These are phyloP conservation scores for Passer domesticus DNA, from an alignment of 2,113 vertebrate species.

Conservation along the genomic window DNA sequence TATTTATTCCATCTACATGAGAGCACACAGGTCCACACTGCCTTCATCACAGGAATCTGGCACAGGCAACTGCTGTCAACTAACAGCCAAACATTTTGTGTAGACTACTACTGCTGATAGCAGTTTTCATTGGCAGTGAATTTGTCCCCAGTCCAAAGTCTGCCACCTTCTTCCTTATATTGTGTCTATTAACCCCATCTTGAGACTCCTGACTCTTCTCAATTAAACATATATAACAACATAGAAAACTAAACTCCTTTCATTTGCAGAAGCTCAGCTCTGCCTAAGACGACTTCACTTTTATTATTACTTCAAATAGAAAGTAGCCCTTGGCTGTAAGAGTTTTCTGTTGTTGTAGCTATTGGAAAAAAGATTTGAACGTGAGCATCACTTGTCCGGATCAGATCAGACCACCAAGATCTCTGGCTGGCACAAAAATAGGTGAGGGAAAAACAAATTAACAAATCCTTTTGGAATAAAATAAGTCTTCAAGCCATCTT, in stretches of 20 bases:
- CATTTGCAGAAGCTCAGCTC: background rate
- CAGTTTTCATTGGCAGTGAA: slow-evolving; percentile 38
- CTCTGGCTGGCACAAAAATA: background rate
- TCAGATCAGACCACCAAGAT: background rate
- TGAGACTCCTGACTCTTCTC: background rate
- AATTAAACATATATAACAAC: background rate
- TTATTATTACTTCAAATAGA: background rate
- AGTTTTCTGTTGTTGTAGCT: background rate
- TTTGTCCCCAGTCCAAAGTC: slow-evolving; percentile 9
- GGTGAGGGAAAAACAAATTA: background rate
- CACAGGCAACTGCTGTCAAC: background rate
- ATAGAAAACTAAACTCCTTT: background rate
- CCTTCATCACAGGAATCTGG: slow-evolving; percentile 35
- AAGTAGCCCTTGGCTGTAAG: background rate
- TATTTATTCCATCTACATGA: background rate
- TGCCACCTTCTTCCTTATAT: background rate
- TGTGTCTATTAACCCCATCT: background rate
- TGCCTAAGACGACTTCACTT: background rate
- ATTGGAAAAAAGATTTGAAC: background rate
- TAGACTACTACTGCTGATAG: background rate
- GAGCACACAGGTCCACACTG: background rate
- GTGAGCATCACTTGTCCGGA: background rate
- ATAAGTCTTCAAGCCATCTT: background rate
- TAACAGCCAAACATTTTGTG: slow-evolving; percentile 46
- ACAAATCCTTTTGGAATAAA: background rate